These are phyloP conservation scores for Mionectes olivaceus DNA, from an alignment of 2,797 vertebrate genomes.

Conservation along the genomic window DNA sequence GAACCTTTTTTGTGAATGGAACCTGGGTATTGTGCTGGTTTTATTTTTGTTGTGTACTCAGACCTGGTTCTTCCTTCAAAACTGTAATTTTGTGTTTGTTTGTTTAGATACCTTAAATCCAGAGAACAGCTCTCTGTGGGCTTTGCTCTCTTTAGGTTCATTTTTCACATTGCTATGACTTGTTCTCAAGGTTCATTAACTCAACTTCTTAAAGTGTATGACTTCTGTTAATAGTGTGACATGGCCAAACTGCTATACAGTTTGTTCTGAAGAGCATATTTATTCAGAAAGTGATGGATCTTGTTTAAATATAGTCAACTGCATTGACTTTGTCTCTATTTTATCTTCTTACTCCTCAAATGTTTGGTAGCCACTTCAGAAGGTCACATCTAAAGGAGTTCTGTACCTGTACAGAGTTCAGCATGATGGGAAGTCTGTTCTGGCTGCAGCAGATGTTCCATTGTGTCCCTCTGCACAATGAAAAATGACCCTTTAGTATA, in stretches of 20 bases:
- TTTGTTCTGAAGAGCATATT: background rate
- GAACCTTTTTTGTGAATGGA: background rate
- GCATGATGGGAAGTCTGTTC: background rate
- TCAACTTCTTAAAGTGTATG: background rate
- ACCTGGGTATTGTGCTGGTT: background rate
- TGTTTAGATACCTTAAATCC: background rate
- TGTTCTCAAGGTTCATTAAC: background rate
- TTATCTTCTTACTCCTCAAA: background rate
- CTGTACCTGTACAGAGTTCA: background rate
- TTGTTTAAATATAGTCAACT: slow-evolving; percentile 17
- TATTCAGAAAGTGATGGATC: slow-evolving; percentile 29
- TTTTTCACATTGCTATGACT: background rate
- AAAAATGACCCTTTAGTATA: background rate
- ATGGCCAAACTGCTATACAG: background rate
- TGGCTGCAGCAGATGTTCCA: background rate
- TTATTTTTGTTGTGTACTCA: background rate
- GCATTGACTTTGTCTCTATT: background rate
- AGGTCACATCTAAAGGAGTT: background rate
- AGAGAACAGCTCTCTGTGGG: background rate
- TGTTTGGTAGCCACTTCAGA: background rate
- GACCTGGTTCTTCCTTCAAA: background rate
- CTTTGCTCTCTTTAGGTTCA: background rate
- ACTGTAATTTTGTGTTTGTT: background rate
- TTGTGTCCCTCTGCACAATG: background rate
- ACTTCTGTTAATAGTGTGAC: background rate